Conservation (phyloP, 92 coral and sea anemone genomes). For the Porites divaricata region DNA sequence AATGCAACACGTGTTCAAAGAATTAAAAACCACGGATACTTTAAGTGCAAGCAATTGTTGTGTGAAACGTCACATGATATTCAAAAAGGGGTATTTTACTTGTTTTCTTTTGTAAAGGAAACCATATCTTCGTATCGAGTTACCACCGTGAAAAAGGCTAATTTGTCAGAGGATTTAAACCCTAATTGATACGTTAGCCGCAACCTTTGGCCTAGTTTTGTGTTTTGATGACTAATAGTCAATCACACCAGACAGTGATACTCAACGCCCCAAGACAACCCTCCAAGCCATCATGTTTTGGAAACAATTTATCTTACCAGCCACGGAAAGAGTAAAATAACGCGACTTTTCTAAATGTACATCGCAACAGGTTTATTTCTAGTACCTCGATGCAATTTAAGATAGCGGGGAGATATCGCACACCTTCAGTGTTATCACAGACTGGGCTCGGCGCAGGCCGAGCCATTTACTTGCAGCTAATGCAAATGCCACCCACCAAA, state of each 20-base stretch:
- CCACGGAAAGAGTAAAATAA: background rate
- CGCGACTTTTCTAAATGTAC: background rate
- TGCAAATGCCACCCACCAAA: constrained; percentile 56
- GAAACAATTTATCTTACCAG: constrained; percentile 2
- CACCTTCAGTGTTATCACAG: constrained; percentile 28
- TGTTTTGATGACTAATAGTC: constrained; percentile 57
- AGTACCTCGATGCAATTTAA: background rate
- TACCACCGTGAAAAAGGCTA: constrained; percentile 53
- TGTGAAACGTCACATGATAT: constrained; percentile 50
- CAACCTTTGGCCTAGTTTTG: constrained; percentile 44
- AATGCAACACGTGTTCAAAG: constrained; percentile 54
- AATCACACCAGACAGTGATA: constrained; percentile 41
- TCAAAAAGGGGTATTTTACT: constrained; percentile 28
- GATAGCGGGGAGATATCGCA: constrained; percentile 11
- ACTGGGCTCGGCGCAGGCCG: constrained; percentile 31
- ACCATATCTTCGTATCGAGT: constrained; percentile 41
- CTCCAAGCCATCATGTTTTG: constrained; percentile 22
- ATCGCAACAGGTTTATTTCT: background rate
- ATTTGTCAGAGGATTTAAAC: constrained; percentile 56
- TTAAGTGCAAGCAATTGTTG: constrained; percentile 20
- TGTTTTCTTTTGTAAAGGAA: constrained; percentile 44
- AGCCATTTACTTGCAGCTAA: constrained; percentile 39
- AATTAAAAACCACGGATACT: constrained; percentile 15
- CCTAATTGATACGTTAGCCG: constrained; percentile 55
- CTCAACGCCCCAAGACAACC: constrained; percentile 35